A percentile compares a stretch with the other conserved stretches of the same genome.
Evolutionary conservation across 2,113 vertebrate species (phyloP).

Genomic region (Henicopernis longicauda): DNA sequence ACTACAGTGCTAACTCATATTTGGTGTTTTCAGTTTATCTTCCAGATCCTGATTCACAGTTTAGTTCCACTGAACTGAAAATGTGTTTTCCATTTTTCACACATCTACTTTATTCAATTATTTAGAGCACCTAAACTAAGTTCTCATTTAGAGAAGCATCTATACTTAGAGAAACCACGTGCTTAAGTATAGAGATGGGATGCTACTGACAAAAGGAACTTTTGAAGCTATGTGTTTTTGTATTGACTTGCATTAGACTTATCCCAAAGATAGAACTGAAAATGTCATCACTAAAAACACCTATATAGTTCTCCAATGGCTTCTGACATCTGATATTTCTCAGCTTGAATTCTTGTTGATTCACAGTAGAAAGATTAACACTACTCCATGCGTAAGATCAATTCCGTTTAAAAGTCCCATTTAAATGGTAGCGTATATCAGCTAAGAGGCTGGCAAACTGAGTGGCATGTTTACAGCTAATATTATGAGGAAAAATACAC

Average conservation of each 20-base stretch:
- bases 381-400: neutral
- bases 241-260: neutral
- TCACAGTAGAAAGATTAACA: neutral
- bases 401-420: neutral
- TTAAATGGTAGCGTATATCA: neutral
- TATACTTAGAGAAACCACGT: neutral
- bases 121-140: neutral
- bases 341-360: neutral
- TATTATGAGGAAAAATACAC: neutral
- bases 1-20: neutral
- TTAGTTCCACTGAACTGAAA: neutral
- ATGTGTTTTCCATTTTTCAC: neutral
- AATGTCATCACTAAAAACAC: neutral
- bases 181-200: neutral
- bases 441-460: neutral
- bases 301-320: neutral
- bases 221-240: neutral
- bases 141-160: neutral
- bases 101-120: neutral
- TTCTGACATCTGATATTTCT: neutral
- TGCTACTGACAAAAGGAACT: neutral
- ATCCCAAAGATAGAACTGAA: neutral
- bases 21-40: neutral
- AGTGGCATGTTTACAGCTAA: neutral
- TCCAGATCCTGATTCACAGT: neutral